A percentile compares a stretch with the other conserved stretches of the same genome.
These are phyloP conservation scores for Ciconia stormi DNA, from an alignment of 2,113 vertebrate species.

Conservation along the genomic window DNA sequence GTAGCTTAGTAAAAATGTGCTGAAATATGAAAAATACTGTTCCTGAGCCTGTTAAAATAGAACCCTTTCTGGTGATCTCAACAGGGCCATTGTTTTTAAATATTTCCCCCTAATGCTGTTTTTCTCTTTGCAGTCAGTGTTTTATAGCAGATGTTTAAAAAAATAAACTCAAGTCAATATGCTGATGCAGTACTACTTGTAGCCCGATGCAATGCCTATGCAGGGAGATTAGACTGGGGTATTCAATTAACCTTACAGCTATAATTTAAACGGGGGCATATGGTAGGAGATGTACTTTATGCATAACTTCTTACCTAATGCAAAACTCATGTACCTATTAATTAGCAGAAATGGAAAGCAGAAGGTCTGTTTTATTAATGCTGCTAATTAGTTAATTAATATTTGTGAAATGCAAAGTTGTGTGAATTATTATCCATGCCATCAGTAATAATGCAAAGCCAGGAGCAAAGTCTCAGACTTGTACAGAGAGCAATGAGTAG, in stretches of 20 bases:
- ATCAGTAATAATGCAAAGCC: not conserved
- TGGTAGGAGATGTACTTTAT: not conserved
- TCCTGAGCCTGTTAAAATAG: not conserved
- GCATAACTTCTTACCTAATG: not conserved
- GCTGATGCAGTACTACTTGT: not conserved
- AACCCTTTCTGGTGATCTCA: not conserved
- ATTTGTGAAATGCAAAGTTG: not conserved
- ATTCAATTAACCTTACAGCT: conserved; percentile 10
- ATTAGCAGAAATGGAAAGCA: not conserved
- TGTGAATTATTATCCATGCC: not conserved
- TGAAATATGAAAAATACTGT: not conserved
- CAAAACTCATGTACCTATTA: not conserved
- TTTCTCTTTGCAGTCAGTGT: not conserved
- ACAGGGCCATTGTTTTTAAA: not conserved
- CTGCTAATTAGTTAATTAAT: not conserved
- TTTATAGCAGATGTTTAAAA: conserved; percentile 3
- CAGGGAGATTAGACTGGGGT: not conserved
- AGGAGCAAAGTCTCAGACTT: not conserved
- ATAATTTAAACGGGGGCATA: not conserved
- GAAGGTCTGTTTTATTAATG: not conserved
- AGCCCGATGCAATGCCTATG: not conserved
- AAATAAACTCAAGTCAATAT: not conserved
- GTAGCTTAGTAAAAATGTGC: not conserved
- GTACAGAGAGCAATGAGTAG: not conserved
- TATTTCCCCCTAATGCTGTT: not conserved